These are phyloP conservation scores for Hydrophis major DNA, from an alignment of 2,797 vertebrate genomes.

Conservation along the genomic window DNA sequence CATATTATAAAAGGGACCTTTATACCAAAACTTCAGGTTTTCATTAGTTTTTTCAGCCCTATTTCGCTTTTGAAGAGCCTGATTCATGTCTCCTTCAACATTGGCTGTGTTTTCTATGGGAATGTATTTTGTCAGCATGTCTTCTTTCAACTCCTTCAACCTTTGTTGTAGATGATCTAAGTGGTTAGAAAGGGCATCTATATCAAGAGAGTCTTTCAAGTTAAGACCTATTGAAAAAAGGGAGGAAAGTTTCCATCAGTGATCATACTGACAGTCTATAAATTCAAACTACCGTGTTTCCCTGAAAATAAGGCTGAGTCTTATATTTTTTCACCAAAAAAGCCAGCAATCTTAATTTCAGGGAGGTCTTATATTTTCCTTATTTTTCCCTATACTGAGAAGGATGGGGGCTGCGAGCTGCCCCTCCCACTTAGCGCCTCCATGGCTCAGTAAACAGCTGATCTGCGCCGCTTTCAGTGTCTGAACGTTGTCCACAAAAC, in stretches of 20 bases:
- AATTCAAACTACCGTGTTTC: not conserved
- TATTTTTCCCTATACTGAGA: too few relatives aligned
- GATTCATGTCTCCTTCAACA: constrained; percentile 68
- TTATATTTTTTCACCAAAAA: too few relatives aligned
- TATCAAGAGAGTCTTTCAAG: constrained; percentile 63
- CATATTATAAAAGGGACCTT: not conserved
- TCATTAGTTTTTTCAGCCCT: constrained; percentile 62
- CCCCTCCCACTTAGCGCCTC: too few relatives aligned
- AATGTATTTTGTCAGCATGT: constrained; percentile 65
- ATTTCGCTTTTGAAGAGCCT: constrained; percentile 59
- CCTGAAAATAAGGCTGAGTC: too few relatives aligned
- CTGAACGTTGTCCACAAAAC: too few relatives aligned
- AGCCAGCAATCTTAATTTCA: too few relatives aligned
- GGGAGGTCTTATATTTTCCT: too few relatives aligned
- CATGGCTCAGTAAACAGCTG: too few relatives aligned
- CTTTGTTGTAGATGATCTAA: constrained; percentile 64
- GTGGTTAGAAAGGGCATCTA: constrained; percentile 64
- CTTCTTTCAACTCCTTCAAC: constrained; percentile 58
- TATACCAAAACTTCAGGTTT: constrained; percentile 70
- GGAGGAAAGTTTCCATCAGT: not conserved
- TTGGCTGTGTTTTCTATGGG: constrained; percentile 62
- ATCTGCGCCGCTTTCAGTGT: too few relatives aligned
- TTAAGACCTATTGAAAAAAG: constrained; percentile 69
- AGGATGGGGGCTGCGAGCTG: too few relatives aligned
- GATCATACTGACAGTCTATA: not conserved